These are phyloP conservation scores for Marisa cornuarietis DNA, from an alignment of 1,140 invertebrate species.

Conservation along the genomic window DNA sequence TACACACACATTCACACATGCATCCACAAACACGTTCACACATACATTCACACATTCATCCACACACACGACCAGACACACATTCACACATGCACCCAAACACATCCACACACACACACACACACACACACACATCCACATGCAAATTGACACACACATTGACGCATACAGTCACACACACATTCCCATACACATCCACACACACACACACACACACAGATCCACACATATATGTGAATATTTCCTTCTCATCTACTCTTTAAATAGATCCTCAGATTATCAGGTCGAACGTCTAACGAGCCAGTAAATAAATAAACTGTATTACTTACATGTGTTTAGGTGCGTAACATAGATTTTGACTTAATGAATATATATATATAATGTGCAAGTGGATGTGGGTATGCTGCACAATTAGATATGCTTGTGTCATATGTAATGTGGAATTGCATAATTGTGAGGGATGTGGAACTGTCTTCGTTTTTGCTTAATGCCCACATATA, in stretches of 20 bases:
- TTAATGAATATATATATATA: background rate
- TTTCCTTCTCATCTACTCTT: no score
- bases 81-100: background rate
- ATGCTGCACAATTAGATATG: background rate
- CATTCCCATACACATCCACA: slow-evolving; percentile 9
- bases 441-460: no score
- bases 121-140: slow-evolving; percentile 2
- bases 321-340: no score
- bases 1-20: background rate
- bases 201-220: slow-evolving; percentile 7
- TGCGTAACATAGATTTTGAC: no score
- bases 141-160: slow-evolving; percentile 10
- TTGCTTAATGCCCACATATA: no score
- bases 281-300: no score
- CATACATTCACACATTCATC: background rate
- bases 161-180: slow-evolving; percentile 10
- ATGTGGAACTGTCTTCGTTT: no score
- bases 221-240: background rate
- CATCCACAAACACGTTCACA: no score
- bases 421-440: no score
- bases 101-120: slow-evolving; percentile 9
- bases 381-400: no score
- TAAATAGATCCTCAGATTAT: no score
- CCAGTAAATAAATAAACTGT: no score
- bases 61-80: background rate